phyloP scores from a whole-genome alignment of 2,888 invertebrate genomes.

The Linnaemya tessellans region DNA sequence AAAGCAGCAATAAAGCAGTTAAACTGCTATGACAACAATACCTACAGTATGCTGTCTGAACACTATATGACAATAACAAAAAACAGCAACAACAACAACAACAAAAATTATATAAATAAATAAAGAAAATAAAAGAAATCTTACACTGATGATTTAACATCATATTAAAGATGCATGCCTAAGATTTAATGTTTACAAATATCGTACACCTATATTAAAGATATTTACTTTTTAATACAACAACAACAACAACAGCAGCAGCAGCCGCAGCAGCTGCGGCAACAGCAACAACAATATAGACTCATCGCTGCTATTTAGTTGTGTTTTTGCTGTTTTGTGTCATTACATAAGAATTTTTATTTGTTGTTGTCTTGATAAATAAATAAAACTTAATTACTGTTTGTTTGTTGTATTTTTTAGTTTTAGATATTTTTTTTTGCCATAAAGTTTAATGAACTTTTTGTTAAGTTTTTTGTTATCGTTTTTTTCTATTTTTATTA shows the following conservation, averaged over 20 bases:
- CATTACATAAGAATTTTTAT: conserved; percentile 72
- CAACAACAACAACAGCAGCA: not conserved
- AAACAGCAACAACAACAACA: not conserved
- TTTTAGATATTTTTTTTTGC: conserved; percentile 27
- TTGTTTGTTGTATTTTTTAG: conserved; percentile 48
- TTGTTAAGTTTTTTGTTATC: conserved; percentile 8
- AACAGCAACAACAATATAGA: conserved; percentile 29
- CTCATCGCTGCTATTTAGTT: conserved; percentile 37
- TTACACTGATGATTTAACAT: conserved; percentile 71
- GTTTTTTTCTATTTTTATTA: conserved; percentile 5
- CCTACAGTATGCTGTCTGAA: conserved; percentile 23
- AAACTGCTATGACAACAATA: conserved; percentile 45
- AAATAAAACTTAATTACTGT: conserved; percentile 70
- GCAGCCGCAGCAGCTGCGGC: not conserved
- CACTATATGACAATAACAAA: conserved; percentile 30
- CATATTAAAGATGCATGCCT: conserved; percentile 72
- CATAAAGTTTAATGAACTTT: conserved; percentile 59
- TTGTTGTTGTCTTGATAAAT: conserved; percentile 65
- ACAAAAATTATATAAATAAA: too few relatives aligned
- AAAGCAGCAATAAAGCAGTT: conserved; percentile 46
- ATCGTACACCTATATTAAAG: conserved; percentile 70
- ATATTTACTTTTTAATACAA: conserved; percentile 62
- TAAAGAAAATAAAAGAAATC: conserved; percentile 24
- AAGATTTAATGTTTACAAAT: conserved; percentile 72
- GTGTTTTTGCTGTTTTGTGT: conserved; percentile 51